These are phyloP conservation scores for Nomada ruficornis DNA, from an alignment of 2,888 invertebrate species.

Conservation along the genomic window DNA sequence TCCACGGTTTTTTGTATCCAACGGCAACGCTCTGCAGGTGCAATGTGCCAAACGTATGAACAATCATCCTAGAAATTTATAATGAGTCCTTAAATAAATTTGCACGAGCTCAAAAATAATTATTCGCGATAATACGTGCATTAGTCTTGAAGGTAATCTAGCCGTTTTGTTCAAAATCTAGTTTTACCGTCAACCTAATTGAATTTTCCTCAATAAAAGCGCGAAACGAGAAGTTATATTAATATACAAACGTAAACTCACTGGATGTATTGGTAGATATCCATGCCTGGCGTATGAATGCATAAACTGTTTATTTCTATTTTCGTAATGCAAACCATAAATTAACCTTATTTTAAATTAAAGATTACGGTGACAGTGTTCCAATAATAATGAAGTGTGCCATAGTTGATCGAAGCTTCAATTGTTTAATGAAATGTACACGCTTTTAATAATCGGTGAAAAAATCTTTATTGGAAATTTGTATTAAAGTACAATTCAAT, in stretches of 20 bases:
- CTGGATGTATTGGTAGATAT: conserved; percentile 51
- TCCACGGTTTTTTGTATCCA: conserved; percentile 80
- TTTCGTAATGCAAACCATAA: neutral
- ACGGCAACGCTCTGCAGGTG: conserved; percentile 78
- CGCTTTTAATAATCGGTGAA: neutral
- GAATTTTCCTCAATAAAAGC: neutral
- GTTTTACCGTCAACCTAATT: too few species aligned
- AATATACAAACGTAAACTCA: conserved; percentile 15
- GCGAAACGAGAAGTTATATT: neutral
- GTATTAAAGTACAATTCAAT: neutral
- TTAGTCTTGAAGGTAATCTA: too few species aligned
- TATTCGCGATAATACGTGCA: too few species aligned
- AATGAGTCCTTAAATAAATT: neutral
- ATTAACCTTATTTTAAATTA: conserved; percentile 8
- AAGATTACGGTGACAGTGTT: too few species aligned
- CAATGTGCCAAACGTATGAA: conserved; percentile 80
- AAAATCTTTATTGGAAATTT: neutral
- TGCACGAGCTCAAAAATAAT: neutral
- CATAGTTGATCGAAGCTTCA: neutral
- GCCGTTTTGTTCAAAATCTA: too few species aligned
- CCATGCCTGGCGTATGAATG: conserved; percentile 44
- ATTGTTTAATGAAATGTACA: neutral
- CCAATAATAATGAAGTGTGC: neutral
- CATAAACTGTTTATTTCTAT: neutral
- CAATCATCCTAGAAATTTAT: conserved; percentile 78